Evolutionary conservation across 2,113 vertebrate genomes (phyloP).

Genomic region (Plotosus lineatus): DNA sequence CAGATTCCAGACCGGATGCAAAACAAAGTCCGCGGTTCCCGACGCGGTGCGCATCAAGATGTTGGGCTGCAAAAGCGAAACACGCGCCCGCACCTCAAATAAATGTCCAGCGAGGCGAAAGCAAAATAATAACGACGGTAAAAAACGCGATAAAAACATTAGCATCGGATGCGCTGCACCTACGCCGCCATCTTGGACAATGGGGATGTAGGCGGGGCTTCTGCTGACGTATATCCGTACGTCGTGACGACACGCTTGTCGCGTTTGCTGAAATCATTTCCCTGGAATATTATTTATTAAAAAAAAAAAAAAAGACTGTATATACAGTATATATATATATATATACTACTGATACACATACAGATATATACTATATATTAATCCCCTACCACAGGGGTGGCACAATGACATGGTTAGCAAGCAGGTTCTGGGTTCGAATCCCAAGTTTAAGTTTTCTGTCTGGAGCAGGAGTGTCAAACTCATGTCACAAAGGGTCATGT

Average conservation of each 20-base stretch:
- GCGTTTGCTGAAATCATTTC: background rate
- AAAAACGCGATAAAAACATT: constrained; percentile 67
- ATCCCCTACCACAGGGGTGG: too few relatives aligned
- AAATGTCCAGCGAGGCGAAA: background rate
- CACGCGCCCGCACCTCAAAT: background rate
- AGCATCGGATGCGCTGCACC: constrained; percentile 71
- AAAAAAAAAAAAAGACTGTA: too few relatives aligned
- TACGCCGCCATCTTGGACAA: constrained; percentile 97
- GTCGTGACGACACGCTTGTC: constrained; percentile 51
- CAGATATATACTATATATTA: too few relatives aligned
- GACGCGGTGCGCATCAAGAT: constrained; percentile 35
- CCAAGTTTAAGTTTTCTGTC: too few relatives aligned
- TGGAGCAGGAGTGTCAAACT: too few relatives aligned
- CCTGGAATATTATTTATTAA: background rate
- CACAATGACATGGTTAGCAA: too few relatives aligned
- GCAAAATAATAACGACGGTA: constrained; percentile 15
- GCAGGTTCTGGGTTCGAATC: too few relatives aligned
- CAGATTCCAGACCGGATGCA: constrained; percentile 32
- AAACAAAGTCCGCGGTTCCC: constrained; percentile 26
- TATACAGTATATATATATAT: too few relatives aligned
- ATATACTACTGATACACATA: too few relatives aligned
- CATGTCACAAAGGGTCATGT: too few relatives aligned
- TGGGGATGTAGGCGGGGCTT: constrained; percentile 76
- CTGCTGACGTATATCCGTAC: constrained; percentile 32
- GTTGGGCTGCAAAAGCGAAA: background rate